Evolutionary conservation across 2,113 vertebrate species (phyloP).

Genomic region (Semnornis frantzii): DNA sequence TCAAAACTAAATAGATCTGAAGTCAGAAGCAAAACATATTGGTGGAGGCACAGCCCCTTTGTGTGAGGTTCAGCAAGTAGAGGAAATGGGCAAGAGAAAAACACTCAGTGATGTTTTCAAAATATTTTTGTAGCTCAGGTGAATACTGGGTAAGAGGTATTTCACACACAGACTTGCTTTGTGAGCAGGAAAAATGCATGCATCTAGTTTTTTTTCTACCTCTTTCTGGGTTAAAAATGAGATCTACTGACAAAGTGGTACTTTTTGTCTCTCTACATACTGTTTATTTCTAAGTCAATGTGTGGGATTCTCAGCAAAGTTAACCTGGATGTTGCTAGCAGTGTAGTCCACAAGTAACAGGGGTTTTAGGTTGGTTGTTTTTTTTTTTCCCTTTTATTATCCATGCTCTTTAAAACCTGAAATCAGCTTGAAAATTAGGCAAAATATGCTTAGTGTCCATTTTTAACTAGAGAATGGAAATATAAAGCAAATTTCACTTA

Average conservation of each 20-base stretch:
- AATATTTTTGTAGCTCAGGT: neutral
- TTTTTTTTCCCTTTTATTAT: neutral
- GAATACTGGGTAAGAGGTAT: neutral
- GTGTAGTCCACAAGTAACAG: neutral
- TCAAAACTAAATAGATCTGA: neutral
- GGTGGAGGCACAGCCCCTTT: neutral
- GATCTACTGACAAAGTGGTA: neutral
- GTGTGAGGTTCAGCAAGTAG: neutral
- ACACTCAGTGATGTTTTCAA: neutral
- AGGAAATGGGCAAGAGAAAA: neutral
- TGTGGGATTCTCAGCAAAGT: neutral
- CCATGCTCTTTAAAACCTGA: neutral
- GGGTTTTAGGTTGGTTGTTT: neutral
- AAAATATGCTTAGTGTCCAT: neutral
- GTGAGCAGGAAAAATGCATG: neutral
- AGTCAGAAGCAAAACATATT: neutral
- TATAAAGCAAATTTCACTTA: neutral
- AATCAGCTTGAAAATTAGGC: neutral
- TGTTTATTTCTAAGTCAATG: neutral
- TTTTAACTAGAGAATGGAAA: neutral
- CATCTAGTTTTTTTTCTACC: neutral
- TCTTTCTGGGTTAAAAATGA: neutral
- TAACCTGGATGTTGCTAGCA: neutral
- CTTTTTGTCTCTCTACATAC: neutral
- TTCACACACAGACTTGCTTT: neutral